A percentile compares a stretch with the other conserved stretches of the same genome.
phyloP scores from a whole-genome alignment of 2,797 vertebrate species.

The Paguma larvata region DNA sequence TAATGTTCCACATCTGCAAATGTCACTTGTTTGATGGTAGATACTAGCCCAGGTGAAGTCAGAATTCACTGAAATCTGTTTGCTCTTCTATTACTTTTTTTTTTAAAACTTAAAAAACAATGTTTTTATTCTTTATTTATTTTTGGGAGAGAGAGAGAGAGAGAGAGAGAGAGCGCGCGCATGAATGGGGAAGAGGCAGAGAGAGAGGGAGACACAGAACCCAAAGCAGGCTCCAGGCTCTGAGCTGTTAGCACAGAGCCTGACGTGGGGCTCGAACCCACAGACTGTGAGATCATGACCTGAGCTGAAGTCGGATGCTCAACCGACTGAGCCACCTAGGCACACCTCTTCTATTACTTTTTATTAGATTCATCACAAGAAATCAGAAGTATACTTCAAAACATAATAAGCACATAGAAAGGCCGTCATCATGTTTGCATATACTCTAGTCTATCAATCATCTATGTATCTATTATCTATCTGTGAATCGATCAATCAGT shows the following conservation, averaged over 20 bases:
- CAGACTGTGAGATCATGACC: too few species aligned
- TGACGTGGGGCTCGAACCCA: too few species aligned
- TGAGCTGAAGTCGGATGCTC: too few species aligned
- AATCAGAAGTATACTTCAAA: constrained; percentile 35
- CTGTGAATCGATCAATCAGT: neutral
- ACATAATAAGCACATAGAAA: neutral
- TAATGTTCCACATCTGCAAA: neutral
- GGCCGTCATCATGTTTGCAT: neutral
- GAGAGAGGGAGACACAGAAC: too few species aligned
- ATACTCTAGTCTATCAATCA: neutral
- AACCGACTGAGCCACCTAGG: too few species aligned
- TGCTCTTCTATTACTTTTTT: neutral
- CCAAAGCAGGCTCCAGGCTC: too few species aligned
- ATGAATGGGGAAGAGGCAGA: too few species aligned
- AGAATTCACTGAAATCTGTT: neutral
- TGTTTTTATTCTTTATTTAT: too few species aligned
- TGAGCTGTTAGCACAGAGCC: too few species aligned
- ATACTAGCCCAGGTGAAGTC: neutral
- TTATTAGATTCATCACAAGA: constrained; percentile 21
- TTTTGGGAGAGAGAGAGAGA: too few species aligned
- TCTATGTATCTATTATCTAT: neutral
- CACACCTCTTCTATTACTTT: neutral
- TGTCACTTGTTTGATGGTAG: neutral
- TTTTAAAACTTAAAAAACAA: too few species aligned
- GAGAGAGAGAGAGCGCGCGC: too few species aligned